Evolutionary conservation across 2,888 invertebrate genomes (phyloP).

Genomic region (Harpalus rubripes): DNA sequence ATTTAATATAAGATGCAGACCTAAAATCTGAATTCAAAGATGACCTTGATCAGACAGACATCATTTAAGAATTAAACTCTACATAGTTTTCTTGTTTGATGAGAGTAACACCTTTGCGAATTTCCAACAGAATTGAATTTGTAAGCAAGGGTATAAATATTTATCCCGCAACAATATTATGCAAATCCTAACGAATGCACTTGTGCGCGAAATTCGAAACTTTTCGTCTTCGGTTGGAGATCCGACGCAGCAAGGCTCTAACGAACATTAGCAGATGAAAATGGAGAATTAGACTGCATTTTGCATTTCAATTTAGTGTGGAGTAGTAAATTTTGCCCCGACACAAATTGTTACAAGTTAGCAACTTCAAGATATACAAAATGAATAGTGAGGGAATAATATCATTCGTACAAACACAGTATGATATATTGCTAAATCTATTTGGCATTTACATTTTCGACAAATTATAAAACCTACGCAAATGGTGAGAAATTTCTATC

Average conservation of each 20-base stretch:
- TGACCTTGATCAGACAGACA: no score
- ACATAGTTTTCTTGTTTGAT: not conserved
- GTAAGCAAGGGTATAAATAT: constrained; percentile 30
- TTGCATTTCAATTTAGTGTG: not conserved
- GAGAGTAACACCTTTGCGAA: not conserved
- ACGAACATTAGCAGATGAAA: constrained; percentile 21
- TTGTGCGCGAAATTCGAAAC: constrained; percentile 35
- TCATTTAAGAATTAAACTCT: not conserved
- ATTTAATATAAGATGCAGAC: no score
- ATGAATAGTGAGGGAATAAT: not conserved
- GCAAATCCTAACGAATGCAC: constrained; percentile 53
- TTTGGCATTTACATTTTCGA: no score
- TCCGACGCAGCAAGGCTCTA: not conserved
- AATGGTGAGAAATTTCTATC: no score
- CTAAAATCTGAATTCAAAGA: no score
- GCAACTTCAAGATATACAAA: not conserved
- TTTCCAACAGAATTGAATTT: constrained; percentile 19
- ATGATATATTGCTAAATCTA: no score
- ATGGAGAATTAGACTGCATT: not conserved
- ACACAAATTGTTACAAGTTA: not conserved
- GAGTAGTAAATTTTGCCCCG: not conserved
- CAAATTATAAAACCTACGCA: no score
- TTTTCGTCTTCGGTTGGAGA: not conserved
- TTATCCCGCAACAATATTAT: constrained; percentile 41
- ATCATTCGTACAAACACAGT: no score